Percentiles rank a stretch among this genome's conserved stretches.
These are phyloP conservation scores for Coregonus suidteri DNA, from an alignment of 2,797 vertebrate genomes.

Conservation along the genomic window DNA sequence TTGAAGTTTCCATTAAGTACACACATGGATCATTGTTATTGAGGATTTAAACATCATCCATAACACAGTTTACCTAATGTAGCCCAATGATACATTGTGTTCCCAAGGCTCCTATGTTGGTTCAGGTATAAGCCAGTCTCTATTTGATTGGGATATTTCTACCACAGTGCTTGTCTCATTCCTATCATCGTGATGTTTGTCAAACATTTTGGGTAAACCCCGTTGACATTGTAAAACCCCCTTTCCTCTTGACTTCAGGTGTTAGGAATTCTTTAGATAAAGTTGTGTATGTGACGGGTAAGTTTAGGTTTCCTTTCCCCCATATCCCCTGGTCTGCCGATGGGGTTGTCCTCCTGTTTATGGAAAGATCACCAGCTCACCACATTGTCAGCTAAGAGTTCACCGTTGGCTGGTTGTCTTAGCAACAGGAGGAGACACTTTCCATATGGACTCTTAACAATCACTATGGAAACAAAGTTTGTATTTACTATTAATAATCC, in stretches of 20 bases:
- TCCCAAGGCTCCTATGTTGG: background rate
- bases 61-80: conserved; percentile 22
- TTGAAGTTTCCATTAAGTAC: conserved; percentile 34
- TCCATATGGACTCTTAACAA: conserved; percentile 82
- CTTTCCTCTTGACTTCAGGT: background rate
- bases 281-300: background rate
- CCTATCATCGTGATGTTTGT: background rate
- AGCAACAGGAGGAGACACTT: conserved; percentile 83
- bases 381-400: conserved; percentile 70
- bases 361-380: conserved; percentile 66
- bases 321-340: background rate
- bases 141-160: background rate
- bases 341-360: conserved; percentile 60
- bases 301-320: background rate
- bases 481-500: conserved; percentile 85
- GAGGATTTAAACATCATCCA: background rate
- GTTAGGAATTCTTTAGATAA: background rate
- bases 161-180: background rate
- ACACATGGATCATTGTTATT: conserved; percentile 12
- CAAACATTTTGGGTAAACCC: conserved; percentile 1
- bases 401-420: conserved; percentile 79
- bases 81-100: conserved; percentile 19
- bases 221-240: background rate
- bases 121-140: background rate
- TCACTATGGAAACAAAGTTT: conserved; percentile 87